Base-by-base conservation (phyloP, 2,888 invertebrate species). In the Epinotia nisella region DNA sequence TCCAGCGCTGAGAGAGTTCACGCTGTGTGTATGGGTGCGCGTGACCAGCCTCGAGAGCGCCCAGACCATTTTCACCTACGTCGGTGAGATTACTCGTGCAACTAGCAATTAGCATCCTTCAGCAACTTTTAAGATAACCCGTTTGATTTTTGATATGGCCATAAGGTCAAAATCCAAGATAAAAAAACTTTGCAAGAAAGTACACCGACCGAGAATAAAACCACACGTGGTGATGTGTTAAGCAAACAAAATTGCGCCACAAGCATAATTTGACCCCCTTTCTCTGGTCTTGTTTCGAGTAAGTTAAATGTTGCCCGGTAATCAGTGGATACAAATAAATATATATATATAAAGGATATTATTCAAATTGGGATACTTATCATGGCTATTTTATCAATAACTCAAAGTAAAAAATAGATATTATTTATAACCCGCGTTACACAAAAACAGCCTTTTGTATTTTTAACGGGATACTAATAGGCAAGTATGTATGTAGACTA, bases 21-120 rank as follows among this genome's bases (percentile, higher is more conserved):
- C 97, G 0, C 94, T 97, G 66, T 97, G 97, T 84, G 94, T 95
- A 78, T 97, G 97, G 97, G 95, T 95, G 81, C 96, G 97, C 75
- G 95, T 96, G 79, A 95, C 95, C 79, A 97, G 89, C 70, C 76
- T 92, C 29, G 78, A 70, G 1, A 78, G 80, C 17, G 90, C 91
- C 58, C 92, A 92, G 75, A 90, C 80, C 68, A 85, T 93, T 75
- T 91, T 92, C 73, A 84, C 91, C 19, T 93, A 92, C 72, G 84
- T 91, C 35, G 87, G 93, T 92, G 77, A 87, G 91, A 85, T 39
- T 56, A 39, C n/a, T 5, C 60, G 41, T 61, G 45, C 53, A 51
- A 65, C 35, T 73, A 49, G 45, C 53, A 51, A 65, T 19, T 73
- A 49, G 35, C 62, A 58, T 68, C 51, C 29, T 70, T 65, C 59